Conservation (phyloP, 2,888 invertebrate genomes). For the Tenthredo amoena region DNA sequence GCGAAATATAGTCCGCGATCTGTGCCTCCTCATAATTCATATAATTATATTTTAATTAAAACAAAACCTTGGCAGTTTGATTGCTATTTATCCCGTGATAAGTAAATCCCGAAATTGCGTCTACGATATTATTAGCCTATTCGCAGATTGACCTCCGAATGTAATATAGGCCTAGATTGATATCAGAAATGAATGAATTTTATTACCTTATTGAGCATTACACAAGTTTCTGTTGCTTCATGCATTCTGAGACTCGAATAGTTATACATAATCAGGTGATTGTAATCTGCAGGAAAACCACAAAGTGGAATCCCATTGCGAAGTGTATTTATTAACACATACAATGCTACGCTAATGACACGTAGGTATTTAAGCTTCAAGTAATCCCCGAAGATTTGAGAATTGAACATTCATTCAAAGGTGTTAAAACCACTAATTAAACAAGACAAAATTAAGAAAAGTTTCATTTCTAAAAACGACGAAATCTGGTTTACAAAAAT, state of each 20-base stretch:
- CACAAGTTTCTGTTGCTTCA: not conserved
- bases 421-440: too few species aligned
- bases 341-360: not conserved
- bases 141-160: not conserved
- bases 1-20: not conserved
- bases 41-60: not conserved
- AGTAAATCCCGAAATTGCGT: not conserved
- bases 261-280: not conserved
- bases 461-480: too few species aligned
- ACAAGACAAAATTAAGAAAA: too few species aligned
- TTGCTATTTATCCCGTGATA: not conserved
- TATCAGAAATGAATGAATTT: not conserved
- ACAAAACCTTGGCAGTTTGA: not conserved
- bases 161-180: not conserved
- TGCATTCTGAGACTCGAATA: not conserved
- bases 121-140: not conserved
- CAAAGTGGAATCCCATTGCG: not conserved
- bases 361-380: not conserved
- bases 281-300: not conserved
- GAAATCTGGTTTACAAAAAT: too few species aligned
- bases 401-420: too few species aligned
- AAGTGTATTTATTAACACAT: not conserved
- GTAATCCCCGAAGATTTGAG: too few species aligned
- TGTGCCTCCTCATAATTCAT: not conserved
- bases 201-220: not conserved